phyloP scores from a whole-genome alignment of 2,113 vertebrate species.

The Oceanodroma tethys region DNA sequence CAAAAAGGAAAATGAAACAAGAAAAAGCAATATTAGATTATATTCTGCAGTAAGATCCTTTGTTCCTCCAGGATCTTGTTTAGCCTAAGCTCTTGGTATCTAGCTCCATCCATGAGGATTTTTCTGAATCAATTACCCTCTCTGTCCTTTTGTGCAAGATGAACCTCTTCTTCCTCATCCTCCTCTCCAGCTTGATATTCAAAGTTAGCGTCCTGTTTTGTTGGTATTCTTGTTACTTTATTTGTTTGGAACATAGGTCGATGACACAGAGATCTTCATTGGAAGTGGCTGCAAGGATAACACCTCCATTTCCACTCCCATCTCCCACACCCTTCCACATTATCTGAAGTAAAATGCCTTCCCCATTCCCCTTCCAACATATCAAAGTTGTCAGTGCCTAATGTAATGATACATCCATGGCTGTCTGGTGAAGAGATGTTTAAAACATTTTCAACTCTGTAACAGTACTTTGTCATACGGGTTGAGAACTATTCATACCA shows the following conservation, averaged over 20 bases:
- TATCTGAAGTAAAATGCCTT: background rate
- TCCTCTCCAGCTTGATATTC: background rate
- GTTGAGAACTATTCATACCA: background rate
- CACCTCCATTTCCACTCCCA: background rate
- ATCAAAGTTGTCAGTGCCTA: background rate
- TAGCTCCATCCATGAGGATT: background rate
- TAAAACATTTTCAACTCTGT: background rate
- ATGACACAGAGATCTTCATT: background rate
- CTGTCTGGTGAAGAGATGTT: background rate
- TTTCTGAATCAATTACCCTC: background rate
- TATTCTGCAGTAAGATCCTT: background rate
- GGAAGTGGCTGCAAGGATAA: fast-evolving
- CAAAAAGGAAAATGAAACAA: background rate
- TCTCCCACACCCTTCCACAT: background rate
- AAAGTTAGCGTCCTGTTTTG: background rate
- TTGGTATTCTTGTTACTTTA: background rate
- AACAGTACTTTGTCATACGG: background rate
- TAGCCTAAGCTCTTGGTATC: background rate
- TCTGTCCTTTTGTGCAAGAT: background rate
- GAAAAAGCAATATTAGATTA: background rate
- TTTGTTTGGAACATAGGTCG: background rate
- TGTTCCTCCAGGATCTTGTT: background rate
- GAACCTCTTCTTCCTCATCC: background rate
- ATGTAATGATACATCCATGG: background rate
- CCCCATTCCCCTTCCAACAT: background rate